These are phyloP conservation scores for Columbina picui DNA, from an alignment of 2,113 vertebrate genomes.

Conservation along the genomic window DNA sequence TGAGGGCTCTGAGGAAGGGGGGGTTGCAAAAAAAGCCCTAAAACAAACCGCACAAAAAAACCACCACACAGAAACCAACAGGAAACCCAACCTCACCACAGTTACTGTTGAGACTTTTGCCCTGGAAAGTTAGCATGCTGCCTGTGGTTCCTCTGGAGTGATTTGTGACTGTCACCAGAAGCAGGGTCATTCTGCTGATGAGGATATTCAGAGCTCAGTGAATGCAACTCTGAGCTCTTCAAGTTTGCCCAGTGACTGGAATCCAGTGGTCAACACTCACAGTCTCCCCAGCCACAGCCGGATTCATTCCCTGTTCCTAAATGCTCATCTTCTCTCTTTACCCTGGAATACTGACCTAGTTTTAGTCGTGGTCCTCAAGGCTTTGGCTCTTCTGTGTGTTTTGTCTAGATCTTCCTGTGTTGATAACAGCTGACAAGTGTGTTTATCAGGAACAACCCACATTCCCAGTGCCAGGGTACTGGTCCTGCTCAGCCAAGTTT, in stretches of 20 bases:
- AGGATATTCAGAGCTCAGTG: neutral
- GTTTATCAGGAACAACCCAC: neutral
- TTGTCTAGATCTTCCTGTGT: neutral
- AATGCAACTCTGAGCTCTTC: neutral
- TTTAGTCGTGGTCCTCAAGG: neutral
- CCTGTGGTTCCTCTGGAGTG: neutral
- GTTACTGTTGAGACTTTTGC: accelerated
- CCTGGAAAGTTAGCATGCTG: neutral
- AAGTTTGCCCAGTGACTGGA: neutral
- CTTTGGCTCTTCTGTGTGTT: neutral
- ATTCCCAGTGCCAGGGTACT: neutral
- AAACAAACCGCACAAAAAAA: neutral
- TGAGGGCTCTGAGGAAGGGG: neutral
- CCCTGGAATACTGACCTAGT: neutral
- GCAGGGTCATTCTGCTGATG: neutral
- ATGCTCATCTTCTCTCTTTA: neutral
- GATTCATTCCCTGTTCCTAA: neutral
- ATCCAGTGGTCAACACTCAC: neutral
- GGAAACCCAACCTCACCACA: neutral
- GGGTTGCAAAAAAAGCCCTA: accelerated
- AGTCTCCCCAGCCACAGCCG: neutral
- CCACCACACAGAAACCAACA: neutral
- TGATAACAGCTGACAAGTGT: neutral
- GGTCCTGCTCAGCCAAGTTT: neutral
- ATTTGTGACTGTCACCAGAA: neutral